A percentile compares a stretch with the other conserved stretches of the same genome.
phyloP scores from a whole-genome alignment of 2,113 vertebrate species.

The human (Homo sapiens) region GRCh38 chr1:6032501-6033000 shows the following conservation, averaged over 20 bases:
- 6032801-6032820: rapidly evolving
- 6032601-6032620: too few species aligned
- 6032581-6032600: too few species aligned
- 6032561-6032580: rapidly evolving
- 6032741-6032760: rapidly evolving
- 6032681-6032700: neutral
- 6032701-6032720: rapidly evolving
- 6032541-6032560: too few species aligned
- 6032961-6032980: neutral
- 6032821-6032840: neutral
- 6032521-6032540: too few species aligned
- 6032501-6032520: too few species aligned
- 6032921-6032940: neutral
- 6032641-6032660: too few species aligned
- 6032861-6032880: neutral
- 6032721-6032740: rapidly evolving
- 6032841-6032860: neutral
- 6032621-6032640: too few species aligned
- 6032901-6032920: rapidly evolving
- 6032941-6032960: neutral
- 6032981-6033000: neutral
- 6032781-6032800: neutral
- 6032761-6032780: neutral
- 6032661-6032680: neutral
- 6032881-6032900: neutral